Base-by-base conservation (phyloP, 2,113 vertebrate species). In the Strigops habroptila region DNA sequence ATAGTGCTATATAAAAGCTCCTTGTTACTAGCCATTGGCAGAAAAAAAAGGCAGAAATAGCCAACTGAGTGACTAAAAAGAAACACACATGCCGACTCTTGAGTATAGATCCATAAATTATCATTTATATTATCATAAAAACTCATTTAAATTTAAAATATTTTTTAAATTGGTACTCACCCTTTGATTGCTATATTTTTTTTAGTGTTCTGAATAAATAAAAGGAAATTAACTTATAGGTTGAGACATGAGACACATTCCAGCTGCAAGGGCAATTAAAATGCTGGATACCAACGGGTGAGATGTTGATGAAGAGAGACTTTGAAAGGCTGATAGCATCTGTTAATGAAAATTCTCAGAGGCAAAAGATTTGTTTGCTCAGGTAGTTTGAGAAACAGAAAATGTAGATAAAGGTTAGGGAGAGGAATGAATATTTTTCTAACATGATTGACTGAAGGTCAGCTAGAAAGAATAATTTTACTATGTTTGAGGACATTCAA, bases 121-220 rank as follows among this genome's bases (percentile, higher is more conserved):
- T 60, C 76, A 93, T 93, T 83, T 79, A 53, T 91, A 93, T 90
- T 94, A 59, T 46, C 88, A 91, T 94, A 92, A 93, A 96, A 95
- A 71, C 84, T 96, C 67, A 97, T 95, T 96, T 97, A 92, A 95
- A 97, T 97, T 94, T 96, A 96, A 73, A 96, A 89, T 95, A 90
- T 60, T 91, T 95, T 92, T 31, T 4, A 93, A 57, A 88, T 86
- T 3, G 1, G 75, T 86, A 68, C 82, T 96, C 84, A 63, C 63
- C 44, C 81, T 95, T 96, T 96, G 95, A 95, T 95, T 96, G 87
- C 71, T n/a, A 3, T 21, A 9, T 43, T 75, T 83, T 90, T 75
- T 87, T 76, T 64, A 65, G 55, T 71, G 44, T 93, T 95, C 92
- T 84, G 93, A 96, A 94, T 96, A 95, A 96, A 94, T 96, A 85